phyloP scores from a whole-genome alignment of 2,888 invertebrate genomes.

The Sarcophaga variegata region DNA sequence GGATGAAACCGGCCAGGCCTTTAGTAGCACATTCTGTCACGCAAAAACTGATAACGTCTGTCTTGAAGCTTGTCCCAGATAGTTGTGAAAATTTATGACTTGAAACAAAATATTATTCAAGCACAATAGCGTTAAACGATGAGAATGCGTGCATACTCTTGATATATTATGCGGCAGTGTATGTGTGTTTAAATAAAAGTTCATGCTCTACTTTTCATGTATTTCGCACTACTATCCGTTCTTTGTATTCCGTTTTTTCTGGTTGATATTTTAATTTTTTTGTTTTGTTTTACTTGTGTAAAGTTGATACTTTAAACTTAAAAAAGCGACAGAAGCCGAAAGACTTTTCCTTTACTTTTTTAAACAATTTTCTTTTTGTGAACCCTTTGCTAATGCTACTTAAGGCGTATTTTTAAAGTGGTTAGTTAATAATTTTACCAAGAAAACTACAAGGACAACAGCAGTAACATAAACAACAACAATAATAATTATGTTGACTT shows the following conservation, averaged over 20 bases:
- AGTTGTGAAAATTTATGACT: no score
- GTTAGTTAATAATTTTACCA: conserved; percentile 46
- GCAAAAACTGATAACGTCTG: no score
- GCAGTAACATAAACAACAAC: conserved; percentile 5
- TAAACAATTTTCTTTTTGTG: background rate
- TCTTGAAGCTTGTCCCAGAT: no score
- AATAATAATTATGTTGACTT: conserved; percentile 10
- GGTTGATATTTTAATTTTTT: background rate
- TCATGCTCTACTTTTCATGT: no score
- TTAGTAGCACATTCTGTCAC: no score
- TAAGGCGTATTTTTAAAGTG: conserved; percentile 47
- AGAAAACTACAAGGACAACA: background rate
- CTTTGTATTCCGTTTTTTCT: background rate
- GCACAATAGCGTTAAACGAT: no score
- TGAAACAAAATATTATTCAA: no score
- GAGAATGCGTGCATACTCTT: no score
- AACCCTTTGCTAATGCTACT: conserved; percentile 31
- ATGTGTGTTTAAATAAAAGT: no score
- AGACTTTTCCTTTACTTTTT: background rate
- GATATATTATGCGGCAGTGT: no score
- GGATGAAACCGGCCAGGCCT: no score
- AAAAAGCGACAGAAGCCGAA: conserved; percentile 10
- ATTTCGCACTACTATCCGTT: background rate
- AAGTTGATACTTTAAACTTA: conserved; percentile 47
- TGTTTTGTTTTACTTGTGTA: conserved; percentile 13